Percentiles rank a stretch among this genome's conserved stretches.
These are phyloP conservation scores for Hyles euphorbiae DNA, from an alignment of 1,140 invertebrate species.

Conservation along the genomic window DNA sequence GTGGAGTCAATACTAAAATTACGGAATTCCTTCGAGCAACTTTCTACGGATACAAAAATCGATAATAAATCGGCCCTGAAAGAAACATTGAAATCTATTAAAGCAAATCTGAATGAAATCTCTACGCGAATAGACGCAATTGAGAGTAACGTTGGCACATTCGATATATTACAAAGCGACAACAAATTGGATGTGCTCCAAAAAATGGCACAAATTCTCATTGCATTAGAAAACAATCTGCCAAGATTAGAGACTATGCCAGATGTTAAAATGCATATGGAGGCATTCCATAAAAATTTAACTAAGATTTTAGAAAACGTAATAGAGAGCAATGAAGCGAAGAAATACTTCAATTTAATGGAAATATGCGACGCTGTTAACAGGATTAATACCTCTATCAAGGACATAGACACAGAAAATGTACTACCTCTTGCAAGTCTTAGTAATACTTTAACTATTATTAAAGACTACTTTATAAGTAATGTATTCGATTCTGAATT, in stretches of 20 bases:
- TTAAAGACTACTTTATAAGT: constrained; percentile 43
- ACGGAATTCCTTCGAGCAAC: constrained; percentile 55
- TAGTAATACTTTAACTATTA: constrained; percentile 51
- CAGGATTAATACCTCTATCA: constrained; percentile 46
- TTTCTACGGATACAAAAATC: constrained; percentile 39
- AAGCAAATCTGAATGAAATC: constrained; percentile 49
- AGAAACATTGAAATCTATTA: constrained; percentile 42
- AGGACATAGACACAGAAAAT: constrained; percentile 41
- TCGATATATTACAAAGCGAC: constrained; percentile 60
- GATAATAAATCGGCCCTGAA: constrained; percentile 37
- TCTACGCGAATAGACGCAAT: constrained; percentile 42
- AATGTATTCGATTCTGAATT: constrained; percentile 48
- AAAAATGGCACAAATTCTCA: constrained; percentile 74
- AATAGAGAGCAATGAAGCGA: constrained; percentile 61
- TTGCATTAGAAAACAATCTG: constrained; percentile 65
- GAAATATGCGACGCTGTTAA: constrained; percentile 57
- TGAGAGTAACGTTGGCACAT: constrained; percentile 47
- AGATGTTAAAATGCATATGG: constrained; percentile 39
- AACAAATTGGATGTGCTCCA: constrained; percentile 70
- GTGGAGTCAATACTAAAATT: constrained; percentile 58
- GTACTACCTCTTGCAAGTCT: constrained; percentile 42
- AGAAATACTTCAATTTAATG: constrained; percentile 55
- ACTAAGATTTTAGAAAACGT: constrained; percentile 68
- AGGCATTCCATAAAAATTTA: constrained; percentile 57
- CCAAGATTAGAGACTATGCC: constrained; percentile 34